Percentiles rank a stretch among this genome's conserved stretches.
Conservation (phyloP, 2,113 vertebrate genomes). For the Sceloporus undulatus region DNA sequence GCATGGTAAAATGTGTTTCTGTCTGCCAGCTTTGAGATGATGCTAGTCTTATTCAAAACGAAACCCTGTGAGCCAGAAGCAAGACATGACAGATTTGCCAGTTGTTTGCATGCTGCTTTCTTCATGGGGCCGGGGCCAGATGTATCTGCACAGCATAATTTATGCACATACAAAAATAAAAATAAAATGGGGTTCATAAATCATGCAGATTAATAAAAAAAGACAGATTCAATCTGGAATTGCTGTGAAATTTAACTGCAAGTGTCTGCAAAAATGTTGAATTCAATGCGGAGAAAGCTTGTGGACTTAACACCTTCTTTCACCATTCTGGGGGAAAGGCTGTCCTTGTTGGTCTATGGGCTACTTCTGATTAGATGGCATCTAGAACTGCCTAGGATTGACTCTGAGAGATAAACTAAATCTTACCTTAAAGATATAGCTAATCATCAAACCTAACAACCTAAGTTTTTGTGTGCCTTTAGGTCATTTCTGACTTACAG, state of each 20-base stretch:
- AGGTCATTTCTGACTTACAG: too few relatives aligned
- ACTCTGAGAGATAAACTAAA: not conserved
- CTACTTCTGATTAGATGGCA: not conserved
- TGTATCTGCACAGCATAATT: slow-evolving; percentile 33
- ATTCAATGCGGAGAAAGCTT: too few relatives aligned
- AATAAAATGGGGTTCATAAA: not conserved
- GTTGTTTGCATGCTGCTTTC: slow-evolving; percentile 46
- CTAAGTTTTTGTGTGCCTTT: too few relatives aligned
- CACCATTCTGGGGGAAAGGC: too few relatives aligned
- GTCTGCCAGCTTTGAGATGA: slow-evolving; percentile 42
- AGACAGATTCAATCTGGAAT: not conserved
- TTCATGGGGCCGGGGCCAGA: slow-evolving; percentile 38
- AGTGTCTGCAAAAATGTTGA: not conserved
- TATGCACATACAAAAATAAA: slow-evolving; percentile 35
- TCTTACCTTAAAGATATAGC: too few relatives aligned
- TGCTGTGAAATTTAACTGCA: not conserved
- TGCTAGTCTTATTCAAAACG: slow-evolving; percentile 67
- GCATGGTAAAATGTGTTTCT: not conserved
- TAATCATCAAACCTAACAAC: too few relatives aligned
- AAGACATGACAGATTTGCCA: slow-evolving; percentile 39
- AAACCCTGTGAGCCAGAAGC: slow-evolving; percentile 46
- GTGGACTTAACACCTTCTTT: too few relatives aligned
- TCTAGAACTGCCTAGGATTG: not conserved
- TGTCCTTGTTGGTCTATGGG: too few relatives aligned
- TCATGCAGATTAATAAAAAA: not conserved